Percentiles rank a stretch among this genome's conserved stretches.
Evolutionary conservation across 2,113 vertebrate genomes (phyloP).

Genomic region (Typhlomys cinereus): DNA sequence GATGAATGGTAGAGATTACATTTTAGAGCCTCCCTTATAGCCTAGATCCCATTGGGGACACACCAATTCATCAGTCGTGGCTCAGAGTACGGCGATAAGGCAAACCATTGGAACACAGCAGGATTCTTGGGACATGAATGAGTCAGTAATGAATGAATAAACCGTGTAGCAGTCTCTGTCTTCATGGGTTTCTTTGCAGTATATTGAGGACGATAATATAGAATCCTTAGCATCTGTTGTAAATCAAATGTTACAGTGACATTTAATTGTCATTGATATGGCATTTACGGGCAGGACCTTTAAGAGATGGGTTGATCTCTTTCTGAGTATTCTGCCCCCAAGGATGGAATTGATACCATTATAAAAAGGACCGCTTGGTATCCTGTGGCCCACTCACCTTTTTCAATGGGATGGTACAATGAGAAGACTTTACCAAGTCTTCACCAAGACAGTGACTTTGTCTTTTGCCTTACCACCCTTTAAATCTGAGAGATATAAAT

Average conservation of each 20-base stretch:
- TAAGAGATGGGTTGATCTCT: not conserved
- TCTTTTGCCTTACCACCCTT: not conserved
- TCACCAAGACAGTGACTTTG: accelerated
- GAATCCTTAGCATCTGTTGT: not conserved
- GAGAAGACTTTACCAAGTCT: not conserved
- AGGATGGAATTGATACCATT: not conserved
- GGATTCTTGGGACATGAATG: not conserved
- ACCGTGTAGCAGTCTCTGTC: not conserved
- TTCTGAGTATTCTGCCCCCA: not conserved
- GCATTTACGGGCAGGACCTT: not conserved
- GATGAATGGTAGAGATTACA: not conserved
- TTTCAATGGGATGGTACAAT: too few relatives aligned
- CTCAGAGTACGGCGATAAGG: not conserved
- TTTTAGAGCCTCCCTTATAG: not conserved
- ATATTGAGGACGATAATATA: not conserved
- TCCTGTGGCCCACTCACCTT: not conserved
- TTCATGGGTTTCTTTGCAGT: not conserved
- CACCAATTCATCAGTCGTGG: not conserved
- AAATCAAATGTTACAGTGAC: not conserved
- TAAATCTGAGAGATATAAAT: not conserved
- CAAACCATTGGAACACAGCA: not conserved
- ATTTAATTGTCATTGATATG: not conserved
- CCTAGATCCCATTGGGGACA: not conserved
- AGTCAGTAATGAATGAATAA: not conserved
- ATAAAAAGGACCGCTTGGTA: not conserved